Percentiles rank a stretch among this genome's conserved stretches.
phyloP scores from a whole-genome alignment of 2,797 vertebrate genomes.

The Pseudochromis fuscus region DNA sequence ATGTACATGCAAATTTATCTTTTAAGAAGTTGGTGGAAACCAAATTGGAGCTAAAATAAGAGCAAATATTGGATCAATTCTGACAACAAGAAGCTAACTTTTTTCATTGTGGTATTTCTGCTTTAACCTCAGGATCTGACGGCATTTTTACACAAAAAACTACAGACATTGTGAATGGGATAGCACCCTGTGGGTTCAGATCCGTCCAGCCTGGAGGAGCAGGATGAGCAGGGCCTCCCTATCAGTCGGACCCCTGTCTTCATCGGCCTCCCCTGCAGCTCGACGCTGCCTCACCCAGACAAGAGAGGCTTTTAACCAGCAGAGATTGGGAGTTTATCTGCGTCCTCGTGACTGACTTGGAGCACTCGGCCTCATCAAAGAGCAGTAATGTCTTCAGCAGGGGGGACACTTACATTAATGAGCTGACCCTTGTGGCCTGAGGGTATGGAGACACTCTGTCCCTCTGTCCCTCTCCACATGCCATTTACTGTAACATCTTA shows the following conservation, averaged over 20 bases:
- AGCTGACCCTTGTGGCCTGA: constrained; percentile 55
- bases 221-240: constrained; percentile 19
- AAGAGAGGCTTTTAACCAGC: constrained; percentile 68
- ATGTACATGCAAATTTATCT: no score
- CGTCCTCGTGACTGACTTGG: constrained; percentile 49
- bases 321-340: constrained; percentile 68
- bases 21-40: no score
- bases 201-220: constrained; percentile 11
- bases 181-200: background rate
- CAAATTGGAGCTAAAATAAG: no score
- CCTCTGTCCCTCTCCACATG: constrained; percentile 46
- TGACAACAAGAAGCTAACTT: no score
- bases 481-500: constrained; percentile 53
- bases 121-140: background rate
- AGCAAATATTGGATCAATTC: no score
- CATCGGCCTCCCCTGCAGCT: constrained; percentile 29
- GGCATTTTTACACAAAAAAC: constrained; percentile 2
- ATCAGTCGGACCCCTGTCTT: constrained; percentile 34
- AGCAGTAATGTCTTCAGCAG: constrained; percentile 51
- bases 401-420: constrained; percentile 51
- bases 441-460: constrained; percentile 65
- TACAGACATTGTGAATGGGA: background rate
- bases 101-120: background rate
- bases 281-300: constrained; percentile 42
- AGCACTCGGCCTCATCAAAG: constrained; percentile 64